These are phyloP conservation scores for Ectropis grisescens DNA, from an alignment of 1,140 invertebrate genomes.

Conservation along the genomic window DNA sequence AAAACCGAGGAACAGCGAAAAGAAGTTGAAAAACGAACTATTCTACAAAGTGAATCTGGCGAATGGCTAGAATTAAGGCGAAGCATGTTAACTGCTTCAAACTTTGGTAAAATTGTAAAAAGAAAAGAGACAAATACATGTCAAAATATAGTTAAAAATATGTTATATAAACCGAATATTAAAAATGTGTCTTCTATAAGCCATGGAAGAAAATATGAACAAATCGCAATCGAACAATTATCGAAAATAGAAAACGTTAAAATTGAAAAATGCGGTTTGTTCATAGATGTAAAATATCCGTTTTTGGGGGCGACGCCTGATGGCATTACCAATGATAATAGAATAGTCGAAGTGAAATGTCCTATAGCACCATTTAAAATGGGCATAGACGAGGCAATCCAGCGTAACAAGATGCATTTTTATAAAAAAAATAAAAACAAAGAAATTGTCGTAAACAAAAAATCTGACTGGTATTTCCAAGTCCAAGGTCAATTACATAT, in stretches of 20 bases:
- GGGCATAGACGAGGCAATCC: conserved; percentile 6
- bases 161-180: conserved; percentile 3
- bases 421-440: conserved; percentile 3
- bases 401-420: conserved; percentile 2
- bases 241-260: neutral
- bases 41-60: too few relatives aligned
- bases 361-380: conserved; percentile 2
- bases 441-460: conserved; percentile 1
- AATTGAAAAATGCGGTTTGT: conserved; percentile 4
- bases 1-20: too few relatives aligned
- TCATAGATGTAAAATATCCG: conserved; percentile 5
- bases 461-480: conserved; percentile 4
- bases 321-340: conserved; percentile 6
- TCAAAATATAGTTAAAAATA: neutral
- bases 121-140: conserved; percentile 1
- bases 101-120: conserved; percentile 5
- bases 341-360: neutral
- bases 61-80: neutral
- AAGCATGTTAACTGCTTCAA: neutral
- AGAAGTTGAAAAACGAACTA: too few relatives aligned
- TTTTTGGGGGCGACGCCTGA: conserved; percentile 10
- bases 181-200: conserved; percentile 3
- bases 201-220: conserved; percentile 5
- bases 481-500: conserved; percentile 14
- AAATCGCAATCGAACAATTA: conserved; percentile 5